These are phyloP conservation scores for Polymixis flavicincta DNA, from an alignment of 2,888 invertebrate genomes.

Conservation along the genomic window DNA sequence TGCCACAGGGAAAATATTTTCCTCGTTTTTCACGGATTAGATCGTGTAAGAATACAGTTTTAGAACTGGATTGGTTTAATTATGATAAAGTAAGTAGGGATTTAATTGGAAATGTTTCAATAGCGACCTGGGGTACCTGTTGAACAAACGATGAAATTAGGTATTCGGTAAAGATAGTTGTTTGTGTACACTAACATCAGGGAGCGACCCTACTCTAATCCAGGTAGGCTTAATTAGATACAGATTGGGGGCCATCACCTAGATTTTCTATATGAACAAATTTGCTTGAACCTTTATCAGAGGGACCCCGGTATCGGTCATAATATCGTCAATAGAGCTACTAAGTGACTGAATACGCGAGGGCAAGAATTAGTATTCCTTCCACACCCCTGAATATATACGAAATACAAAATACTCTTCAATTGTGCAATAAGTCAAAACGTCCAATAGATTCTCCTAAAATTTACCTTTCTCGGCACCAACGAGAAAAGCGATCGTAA, in stretches of 20 bases:
- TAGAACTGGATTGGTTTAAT: constrained; percentile 26
- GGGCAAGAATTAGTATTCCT: constrained; percentile 33
- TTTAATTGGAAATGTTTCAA: constrained; percentile 49
- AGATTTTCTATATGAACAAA: constrained; percentile 30
- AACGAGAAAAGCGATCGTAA: constrained; percentile 82
- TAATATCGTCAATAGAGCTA: neutral
- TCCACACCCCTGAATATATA: constrained; percentile 51
- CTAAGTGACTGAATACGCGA: constrained; percentile 14
- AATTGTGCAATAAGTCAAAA: constrained; percentile 81
- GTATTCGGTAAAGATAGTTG: constrained; percentile 52
- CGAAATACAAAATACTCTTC: constrained; percentile 70
- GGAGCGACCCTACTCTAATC: constrained; percentile 44
- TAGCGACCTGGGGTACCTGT: constrained; percentile 47
- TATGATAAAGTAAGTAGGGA: constrained; percentile 30
- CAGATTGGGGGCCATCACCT: constrained; percentile 28
- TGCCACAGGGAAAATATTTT: constrained; percentile 57
- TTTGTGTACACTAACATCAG: constrained; percentile 42
- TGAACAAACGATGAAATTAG: constrained; percentile 54
- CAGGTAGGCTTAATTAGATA: constrained; percentile 54
- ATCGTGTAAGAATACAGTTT: constrained; percentile 41
- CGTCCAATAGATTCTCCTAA: constrained; percentile 80
- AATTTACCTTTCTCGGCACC: constrained; percentile 80
- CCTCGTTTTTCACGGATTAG: constrained; percentile 45
- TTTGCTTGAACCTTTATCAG: constrained; percentile 12
- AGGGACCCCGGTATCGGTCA: neutral